A percentile compares a stretch with the other conserved stretches of the same genome.
These are phyloP conservation scores for Lasioglossum morio DNA, from an alignment of 2,888 invertebrate genomes.

Conservation along the genomic window DNA sequence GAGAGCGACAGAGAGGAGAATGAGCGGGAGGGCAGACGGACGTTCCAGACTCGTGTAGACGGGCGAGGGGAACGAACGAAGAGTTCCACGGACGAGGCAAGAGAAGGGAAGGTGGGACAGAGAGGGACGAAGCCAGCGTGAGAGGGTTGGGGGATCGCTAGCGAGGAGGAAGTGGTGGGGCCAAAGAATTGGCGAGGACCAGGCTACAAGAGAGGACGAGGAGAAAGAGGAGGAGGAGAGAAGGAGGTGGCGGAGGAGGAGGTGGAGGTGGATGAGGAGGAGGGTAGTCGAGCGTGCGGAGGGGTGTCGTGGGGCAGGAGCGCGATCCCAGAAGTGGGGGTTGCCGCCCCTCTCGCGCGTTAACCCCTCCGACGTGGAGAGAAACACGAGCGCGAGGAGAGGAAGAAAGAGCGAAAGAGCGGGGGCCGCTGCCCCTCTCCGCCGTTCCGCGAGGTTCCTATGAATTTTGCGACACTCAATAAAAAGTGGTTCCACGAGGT, in stretches of 20 bases:
- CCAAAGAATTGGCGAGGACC: conserved; percentile 81
- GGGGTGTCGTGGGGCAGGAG: conserved; percentile 62
- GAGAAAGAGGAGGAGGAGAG: conserved; percentile 64
- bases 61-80: conserved; percentile 73
- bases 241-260: conserved; percentile 56
- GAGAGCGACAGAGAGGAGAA: not conserved
- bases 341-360: conserved; percentile 71
- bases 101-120: conserved; percentile 48
- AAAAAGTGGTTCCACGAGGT: conserved; percentile 88
- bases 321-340: conserved; percentile 57
- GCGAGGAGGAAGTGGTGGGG: conserved; percentile 76
- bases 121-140: conserved; percentile 15
- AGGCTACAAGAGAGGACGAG: conserved; percentile 68
- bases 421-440: conserved; percentile 74
- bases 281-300: conserved; percentile 65
- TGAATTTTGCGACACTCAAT: conserved; percentile 88
- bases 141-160: conserved; percentile 71
- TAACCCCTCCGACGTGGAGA: conserved; percentile 73
- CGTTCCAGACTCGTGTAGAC: conserved; percentile 58
- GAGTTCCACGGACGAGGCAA: conserved; percentile 53
- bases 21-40: conserved; percentile 59
- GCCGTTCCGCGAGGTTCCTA: conserved; percentile 85
- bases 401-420: conserved; percentile 42
- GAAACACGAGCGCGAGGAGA: conserved; percentile 37
- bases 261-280: conserved; percentile 52